Evolutionary conservation across 1,140 invertebrate species (phyloP), one percentile per base, ranked within the genome.

Genomic region (Trichonephila clavata): DNA sequence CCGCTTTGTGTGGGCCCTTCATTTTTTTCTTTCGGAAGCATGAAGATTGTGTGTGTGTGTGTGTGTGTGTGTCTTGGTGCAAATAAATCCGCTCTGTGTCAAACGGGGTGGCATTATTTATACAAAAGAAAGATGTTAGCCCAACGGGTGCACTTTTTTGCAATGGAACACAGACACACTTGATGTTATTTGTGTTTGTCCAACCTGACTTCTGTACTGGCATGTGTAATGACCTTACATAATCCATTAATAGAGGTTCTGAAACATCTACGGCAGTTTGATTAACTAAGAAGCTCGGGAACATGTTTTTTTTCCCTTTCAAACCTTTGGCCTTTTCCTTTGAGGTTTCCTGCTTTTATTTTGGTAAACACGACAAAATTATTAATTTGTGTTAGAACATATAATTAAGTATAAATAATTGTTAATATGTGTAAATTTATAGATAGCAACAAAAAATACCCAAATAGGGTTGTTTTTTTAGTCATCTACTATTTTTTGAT

Each of bases 91-190:
- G 39, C 50, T 60, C 63, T 86, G 83, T 84, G 81, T 86, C 81
- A 92, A 92, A 92, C 81, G 91, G 91, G 91, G 91, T 92, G 91
- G 83, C 91, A 92, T 92, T 92, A 92, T 92, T 92, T 92, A 92
- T 92, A 86, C 81, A 92, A 92, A 92, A 65, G 63, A 68, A 68
- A 84, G 61, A 87, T 87, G 86, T 87, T 87, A 63, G 86, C 20
- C 86, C 86, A 65, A 18, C 20, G 50, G 86, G 50, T 32, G 21
- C 60, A 87, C 59, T 87, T 87, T 87, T 87, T 63, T n/a, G 21
- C 20, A 60, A 14, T 65, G 86, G 43, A 87, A 87, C 86, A 63
- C 59, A 87, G 86, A 87, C 32, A 43, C 86, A 61, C 86, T 87
- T 65, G 24, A 87, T 61, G 86, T 87, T 87, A 43, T 87, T 87